These are phyloP conservation scores for Parnassius apollo DNA, from an alignment of 2,888 invertebrate species.

Conservation along the genomic window DNA sequence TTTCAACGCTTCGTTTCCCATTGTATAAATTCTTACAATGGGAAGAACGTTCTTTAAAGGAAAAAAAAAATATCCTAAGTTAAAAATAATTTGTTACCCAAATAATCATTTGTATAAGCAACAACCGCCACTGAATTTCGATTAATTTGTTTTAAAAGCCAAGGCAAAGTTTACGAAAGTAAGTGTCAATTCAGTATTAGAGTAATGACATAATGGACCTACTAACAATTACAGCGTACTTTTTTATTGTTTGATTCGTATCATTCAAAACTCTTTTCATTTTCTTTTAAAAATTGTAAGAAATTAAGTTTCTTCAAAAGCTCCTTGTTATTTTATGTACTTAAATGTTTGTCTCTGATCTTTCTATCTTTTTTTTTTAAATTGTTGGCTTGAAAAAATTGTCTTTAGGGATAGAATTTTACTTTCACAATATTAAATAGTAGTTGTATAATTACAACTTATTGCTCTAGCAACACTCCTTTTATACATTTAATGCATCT, in stretches of 20 bases:
- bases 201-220: constrained; percentile 20
- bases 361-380: no score
- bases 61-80: no score
- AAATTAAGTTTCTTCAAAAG: constrained; percentile 1
- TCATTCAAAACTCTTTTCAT: constrained; percentile 17
- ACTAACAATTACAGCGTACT: constrained; percentile 11
- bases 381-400: no score
- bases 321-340: constrained; percentile 10
- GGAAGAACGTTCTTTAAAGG: no score
- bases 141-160: constrained; percentile 14
- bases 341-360: constrained; percentile 1
- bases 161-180: constrained; percentile 11
- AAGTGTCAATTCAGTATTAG: constrained; percentile 22
- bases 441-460: no score
- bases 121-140: constrained; percentile 10
- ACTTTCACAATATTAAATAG: no score
- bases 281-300: constrained; percentile 1
- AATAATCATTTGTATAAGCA: background rate
- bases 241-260: constrained; percentile 24
- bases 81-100: background rate
- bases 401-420: no score
- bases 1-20: no score
- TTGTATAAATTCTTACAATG: no score
- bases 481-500: no score
- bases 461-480: no score